These are phyloP conservation scores for Bugula neritina DNA, from an alignment of 2,888 invertebrate species.

Conservation along the genomic window DNA sequence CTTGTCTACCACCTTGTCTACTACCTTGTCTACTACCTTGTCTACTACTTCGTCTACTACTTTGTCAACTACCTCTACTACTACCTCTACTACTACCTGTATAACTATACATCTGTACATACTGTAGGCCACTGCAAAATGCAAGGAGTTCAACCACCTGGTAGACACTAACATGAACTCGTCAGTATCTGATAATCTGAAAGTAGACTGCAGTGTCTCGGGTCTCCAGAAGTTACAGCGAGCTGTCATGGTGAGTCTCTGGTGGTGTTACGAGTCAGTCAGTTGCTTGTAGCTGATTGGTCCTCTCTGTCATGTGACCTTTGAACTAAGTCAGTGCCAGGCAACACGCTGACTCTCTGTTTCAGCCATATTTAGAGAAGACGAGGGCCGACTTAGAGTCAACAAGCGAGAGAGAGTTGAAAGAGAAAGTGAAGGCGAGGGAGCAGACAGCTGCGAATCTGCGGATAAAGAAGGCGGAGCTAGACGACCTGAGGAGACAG, in stretches of 20 bases:
- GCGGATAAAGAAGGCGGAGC: not conserved
- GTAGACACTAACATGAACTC: not conserved
- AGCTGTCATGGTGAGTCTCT: not conserved
- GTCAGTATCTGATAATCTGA: not conserved
- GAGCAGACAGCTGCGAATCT: not conserved
- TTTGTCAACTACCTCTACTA: too few species aligned
- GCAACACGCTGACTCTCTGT: not conserved
- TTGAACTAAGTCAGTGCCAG: too few species aligned
- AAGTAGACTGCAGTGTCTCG: not conserved
- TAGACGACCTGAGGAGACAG: not conserved
- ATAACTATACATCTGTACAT: too few species aligned
- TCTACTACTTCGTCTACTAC: too few species aligned
- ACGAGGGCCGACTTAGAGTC: not conserved
- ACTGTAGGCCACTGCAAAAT: not conserved
- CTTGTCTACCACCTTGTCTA: too few species aligned
- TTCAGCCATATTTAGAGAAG: not conserved
- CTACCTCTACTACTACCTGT: too few species aligned
- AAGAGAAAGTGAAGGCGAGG: not conserved
- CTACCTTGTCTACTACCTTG: too few species aligned
- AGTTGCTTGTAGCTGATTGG: too few species aligned
- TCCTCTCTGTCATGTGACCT: too few species aligned
- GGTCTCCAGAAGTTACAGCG: not conserved
- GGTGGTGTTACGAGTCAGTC: not conserved
- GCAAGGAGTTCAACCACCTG: not conserved
- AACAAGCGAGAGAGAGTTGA: not conserved